phyloP scores from a whole-genome alignment of 2,797 vertebrate genomes.

The Acrossocheilus fasciatus region DNA sequence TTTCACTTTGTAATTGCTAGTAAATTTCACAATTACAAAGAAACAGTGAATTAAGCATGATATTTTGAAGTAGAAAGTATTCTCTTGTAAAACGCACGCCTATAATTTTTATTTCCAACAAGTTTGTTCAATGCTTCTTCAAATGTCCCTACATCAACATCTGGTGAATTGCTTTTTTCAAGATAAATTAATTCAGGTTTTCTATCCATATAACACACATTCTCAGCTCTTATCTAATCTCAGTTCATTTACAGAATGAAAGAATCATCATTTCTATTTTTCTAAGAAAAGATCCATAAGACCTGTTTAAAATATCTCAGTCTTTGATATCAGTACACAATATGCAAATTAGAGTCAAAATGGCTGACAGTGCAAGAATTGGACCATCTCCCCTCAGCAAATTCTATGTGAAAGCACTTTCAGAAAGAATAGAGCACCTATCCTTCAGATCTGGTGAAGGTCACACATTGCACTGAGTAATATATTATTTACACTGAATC shows the following conservation, averaged over 20 bases:
- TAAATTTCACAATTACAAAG: too few relatives aligned
- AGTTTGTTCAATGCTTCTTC: too few relatives aligned
- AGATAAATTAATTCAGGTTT: not conserved
- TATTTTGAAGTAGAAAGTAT: not conserved
- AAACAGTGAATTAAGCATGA: too few relatives aligned
- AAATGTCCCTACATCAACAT: not conserved
- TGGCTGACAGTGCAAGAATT: not conserved
- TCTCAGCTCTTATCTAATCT: not conserved
- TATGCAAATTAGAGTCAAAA: not conserved
- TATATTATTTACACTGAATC: slow-evolving; percentile 42
- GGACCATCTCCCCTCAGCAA: not conserved
- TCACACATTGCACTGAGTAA: slow-evolving; percentile 21
- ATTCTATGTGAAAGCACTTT: not conserved
- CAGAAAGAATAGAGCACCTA: slow-evolving; percentile 1
- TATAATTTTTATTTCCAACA: too few relatives aligned
- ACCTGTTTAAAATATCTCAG: not conserved
- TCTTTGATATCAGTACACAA: not conserved
- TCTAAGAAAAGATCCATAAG: not conserved
- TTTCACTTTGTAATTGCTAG: too few relatives aligned
- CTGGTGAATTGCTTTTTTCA: not conserved
- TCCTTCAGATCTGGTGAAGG: slow-evolving; percentile 36
- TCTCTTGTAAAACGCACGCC: not conserved
- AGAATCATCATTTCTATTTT: not conserved
- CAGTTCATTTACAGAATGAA: not conserved
- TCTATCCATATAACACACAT: not conserved